phyloP scores from a whole-genome alignment of 2,113 vertebrate genomes.

The pig (Sus scrofa) region DNA sequence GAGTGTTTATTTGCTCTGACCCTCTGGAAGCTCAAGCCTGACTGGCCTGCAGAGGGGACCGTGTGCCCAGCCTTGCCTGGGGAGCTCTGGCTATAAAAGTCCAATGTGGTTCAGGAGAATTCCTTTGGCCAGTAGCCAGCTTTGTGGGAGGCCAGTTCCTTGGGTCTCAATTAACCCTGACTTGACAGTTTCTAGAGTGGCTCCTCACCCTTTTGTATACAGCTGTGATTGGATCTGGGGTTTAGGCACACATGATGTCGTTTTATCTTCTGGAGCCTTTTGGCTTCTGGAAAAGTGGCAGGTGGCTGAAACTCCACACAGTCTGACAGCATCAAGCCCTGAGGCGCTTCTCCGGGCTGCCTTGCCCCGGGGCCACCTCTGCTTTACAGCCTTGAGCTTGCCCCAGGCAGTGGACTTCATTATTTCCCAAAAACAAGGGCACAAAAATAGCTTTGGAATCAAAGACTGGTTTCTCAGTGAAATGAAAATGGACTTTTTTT shows the following conservation, averaged over 20 bases:
- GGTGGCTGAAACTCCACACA: no score
- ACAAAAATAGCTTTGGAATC: not conserved
- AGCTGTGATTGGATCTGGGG: no score
- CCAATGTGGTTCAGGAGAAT: accelerated
- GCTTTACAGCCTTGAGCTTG: not conserved
- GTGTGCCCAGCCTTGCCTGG: accelerated
- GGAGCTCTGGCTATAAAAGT: not conserved
- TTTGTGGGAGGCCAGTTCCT: accelerated
- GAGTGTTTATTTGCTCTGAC: accelerated
- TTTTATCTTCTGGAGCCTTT: not conserved
- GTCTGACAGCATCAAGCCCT: not conserved
- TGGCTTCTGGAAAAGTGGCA: not conserved
- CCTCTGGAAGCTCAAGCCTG: not conserved
- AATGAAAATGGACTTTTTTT: not conserved
- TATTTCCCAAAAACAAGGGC: not conserved
- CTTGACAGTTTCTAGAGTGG: not conserved
- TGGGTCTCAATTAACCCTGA: not conserved
- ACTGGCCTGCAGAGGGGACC: not conserved
- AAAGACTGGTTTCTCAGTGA: not conserved
- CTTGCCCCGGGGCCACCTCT: not conserved
- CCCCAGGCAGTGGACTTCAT: not conserved
- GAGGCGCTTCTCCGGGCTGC: not conserved
- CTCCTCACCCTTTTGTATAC: not conserved
- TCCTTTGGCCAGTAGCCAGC: accelerated
- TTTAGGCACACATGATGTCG: accelerated